phyloP scores from a whole-genome alignment of 2,888 invertebrate genomes.

The Trachelus stipa region DNA sequence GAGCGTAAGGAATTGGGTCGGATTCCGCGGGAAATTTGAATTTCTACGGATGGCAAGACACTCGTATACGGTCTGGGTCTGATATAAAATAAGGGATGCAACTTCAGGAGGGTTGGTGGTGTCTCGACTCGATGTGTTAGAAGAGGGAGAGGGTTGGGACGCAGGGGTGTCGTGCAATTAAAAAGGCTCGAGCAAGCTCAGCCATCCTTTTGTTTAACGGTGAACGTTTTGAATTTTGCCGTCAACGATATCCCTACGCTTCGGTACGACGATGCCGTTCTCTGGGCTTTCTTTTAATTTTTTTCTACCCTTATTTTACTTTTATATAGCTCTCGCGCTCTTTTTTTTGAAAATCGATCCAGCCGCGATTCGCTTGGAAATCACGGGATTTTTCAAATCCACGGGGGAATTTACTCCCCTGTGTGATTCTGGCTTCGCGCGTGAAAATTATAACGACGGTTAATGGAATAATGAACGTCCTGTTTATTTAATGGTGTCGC shows the following conservation, averaged over 20 bases:
- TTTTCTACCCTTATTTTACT: slow-evolving; percentile 20
- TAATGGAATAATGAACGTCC: not conserved
- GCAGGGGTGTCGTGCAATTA: slow-evolving; percentile 41
- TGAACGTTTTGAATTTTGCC: slow-evolving; percentile 26
- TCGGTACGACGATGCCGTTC: not conserved
- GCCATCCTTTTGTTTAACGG: slow-evolving; percentile 38
- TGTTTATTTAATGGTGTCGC: not conserved
- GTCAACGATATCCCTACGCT: slow-evolving; percentile 11
- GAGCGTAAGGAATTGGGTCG: slow-evolving; percentile 6
- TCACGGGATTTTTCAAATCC: not conserved
- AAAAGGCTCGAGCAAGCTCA: slow-evolving; percentile 41
- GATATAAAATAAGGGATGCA: not conserved
- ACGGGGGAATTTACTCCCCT: not conserved
- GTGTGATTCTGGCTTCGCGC: not conserved
- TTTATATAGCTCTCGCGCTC: not conserved
- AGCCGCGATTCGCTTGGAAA: not conserved
- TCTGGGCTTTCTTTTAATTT: not conserved
- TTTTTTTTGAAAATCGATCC: not conserved
- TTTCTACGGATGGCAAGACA: not conserved
- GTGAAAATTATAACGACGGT: not conserved
- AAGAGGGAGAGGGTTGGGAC: not conserved
- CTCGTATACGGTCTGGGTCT: not conserved
- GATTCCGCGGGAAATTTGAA: slow-evolving; percentile 6
- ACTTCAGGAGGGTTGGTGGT: not conserved
- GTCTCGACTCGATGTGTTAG: not conserved